Evolutionary conservation across 2,797 vertebrate species (phyloP).

Genomic region (Okamejei kenojei): DNA sequence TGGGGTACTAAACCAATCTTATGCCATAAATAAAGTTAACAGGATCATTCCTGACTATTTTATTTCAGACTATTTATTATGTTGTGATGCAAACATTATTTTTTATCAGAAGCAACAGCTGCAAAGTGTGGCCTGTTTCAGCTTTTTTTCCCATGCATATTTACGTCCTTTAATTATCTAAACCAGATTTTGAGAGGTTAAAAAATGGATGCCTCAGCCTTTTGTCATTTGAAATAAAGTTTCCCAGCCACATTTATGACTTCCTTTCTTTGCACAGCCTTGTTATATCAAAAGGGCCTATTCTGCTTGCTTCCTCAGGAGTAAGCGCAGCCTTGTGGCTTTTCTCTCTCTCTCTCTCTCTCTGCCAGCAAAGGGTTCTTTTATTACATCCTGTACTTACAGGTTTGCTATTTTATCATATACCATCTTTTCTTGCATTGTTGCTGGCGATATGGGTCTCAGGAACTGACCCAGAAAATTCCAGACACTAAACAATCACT

Average conservation of each 20-base stretch:
- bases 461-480: constrained; percentile 34
- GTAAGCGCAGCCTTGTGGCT: constrained; percentile 9
- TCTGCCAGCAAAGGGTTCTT: background rate
- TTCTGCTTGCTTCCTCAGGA: constrained; percentile 31
- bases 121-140: background rate
- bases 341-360: background rate
- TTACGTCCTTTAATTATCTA: constrained; percentile 31
- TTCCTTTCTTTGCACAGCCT: constrained; percentile 31
- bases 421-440: constrained; percentile 1
- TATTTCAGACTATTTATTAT: constrained; percentile 2
- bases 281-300: constrained; percentile 8
- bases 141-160: constrained; percentile 20
- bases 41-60: background rate
- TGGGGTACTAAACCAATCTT: background rate
- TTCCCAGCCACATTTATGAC: constrained; percentile 32
- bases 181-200: background rate
- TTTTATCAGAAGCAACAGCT: constrained; percentile 13
- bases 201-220: background rate
- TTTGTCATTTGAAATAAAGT: constrained; percentile 18
- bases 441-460: constrained; percentile 4
- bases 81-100: background rate
- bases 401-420: constrained; percentile 31
- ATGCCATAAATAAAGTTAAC: background rate
- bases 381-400: constrained; percentile 32
- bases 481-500: constrained; percentile 29